phyloP scores from a whole-genome alignment of 2,113 vertebrate genomes.

The Charadrius vociferus region DNA sequence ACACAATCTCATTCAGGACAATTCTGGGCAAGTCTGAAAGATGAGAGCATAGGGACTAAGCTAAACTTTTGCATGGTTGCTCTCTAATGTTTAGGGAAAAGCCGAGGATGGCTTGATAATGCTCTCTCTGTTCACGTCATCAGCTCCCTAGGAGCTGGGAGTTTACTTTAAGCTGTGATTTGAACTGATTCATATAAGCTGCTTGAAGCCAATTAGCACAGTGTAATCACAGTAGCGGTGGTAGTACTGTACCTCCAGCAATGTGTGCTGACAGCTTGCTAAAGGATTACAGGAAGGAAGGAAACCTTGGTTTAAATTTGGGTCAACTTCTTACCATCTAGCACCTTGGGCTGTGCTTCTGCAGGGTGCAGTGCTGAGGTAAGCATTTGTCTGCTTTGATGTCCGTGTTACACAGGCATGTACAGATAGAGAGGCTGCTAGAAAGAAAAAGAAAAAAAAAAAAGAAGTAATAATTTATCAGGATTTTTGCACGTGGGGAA shows the following conservation, averaged over 20 bases:
- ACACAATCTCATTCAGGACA: neutral
- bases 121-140: neutral
- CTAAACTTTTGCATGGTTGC: neutral
- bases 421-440: neutral
- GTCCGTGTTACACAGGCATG: accelerated
- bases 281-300: slow-evolving; percentile 16
- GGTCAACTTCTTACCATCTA: neutral
- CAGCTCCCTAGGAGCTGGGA: neutral
- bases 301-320: neutral
- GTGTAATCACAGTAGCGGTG: neutral
- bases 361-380: neutral
- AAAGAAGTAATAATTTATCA: neutral
- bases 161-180: neutral
- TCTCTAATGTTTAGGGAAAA: neutral
- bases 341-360: neutral
- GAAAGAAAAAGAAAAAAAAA: no score
- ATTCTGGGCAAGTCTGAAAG: neutral
- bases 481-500: neutral
- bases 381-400: neutral
- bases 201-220: slow-evolving; percentile 32
- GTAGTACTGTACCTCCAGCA: neutral
- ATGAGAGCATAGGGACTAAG: neutral
- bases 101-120: neutral
- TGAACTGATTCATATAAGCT: neutral
- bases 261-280: neutral